These are phyloP conservation scores for Apotomis betuletana DNA, from an alignment of 2,888 invertebrate genomes.

Conservation along the genomic window DNA sequence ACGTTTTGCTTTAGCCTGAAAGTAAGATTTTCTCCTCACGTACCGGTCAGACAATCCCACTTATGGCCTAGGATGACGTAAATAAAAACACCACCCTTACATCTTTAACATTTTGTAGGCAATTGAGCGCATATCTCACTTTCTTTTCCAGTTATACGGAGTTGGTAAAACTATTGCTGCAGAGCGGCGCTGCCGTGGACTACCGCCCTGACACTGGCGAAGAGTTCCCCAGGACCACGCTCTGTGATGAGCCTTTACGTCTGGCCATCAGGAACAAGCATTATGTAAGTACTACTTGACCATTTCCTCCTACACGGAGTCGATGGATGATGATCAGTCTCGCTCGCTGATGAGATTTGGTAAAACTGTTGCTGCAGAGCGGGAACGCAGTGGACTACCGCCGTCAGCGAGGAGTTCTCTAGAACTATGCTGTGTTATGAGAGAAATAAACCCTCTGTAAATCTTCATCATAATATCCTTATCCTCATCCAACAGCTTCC, in stretches of 20 bases:
- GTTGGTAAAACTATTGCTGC: slow-evolving; percentile 87
- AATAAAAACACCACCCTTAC: too few species aligned
- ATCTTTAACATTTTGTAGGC: too few species aligned
- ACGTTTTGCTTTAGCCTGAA: too few species aligned
- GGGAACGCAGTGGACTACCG: slow-evolving; percentile 92
- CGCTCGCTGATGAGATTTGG: too few species aligned
- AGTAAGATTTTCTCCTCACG: too few species aligned
- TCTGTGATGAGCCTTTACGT: slow-evolving; percentile 94
- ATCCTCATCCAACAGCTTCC: too few species aligned
- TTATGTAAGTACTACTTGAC: slow-evolving; percentile 71
- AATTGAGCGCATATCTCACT: not conserved
- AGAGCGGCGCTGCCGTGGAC: slow-evolving; percentile 91
- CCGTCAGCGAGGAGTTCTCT: slow-evolving; percentile 87
- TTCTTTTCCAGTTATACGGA: slow-evolving; percentile 82
- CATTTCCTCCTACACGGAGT: too few species aligned
- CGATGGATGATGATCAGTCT: too few species aligned
- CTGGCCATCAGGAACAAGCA: slow-evolving; percentile 94
- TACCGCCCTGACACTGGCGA: slow-evolving; percentile 89
- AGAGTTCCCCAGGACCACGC: slow-evolving; percentile 87
- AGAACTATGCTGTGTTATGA: slow-evolving; percentile 91
- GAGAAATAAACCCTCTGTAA: slow-evolving; percentile 90
- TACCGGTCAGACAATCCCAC: too few species aligned
- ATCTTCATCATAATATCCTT: too few species aligned
- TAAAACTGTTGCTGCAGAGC: slow-evolving; percentile 83
- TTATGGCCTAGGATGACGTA: too few species aligned